Conservation (phyloP, 2,888 invertebrate species). For the Sicus ferrugineus region DNA sequence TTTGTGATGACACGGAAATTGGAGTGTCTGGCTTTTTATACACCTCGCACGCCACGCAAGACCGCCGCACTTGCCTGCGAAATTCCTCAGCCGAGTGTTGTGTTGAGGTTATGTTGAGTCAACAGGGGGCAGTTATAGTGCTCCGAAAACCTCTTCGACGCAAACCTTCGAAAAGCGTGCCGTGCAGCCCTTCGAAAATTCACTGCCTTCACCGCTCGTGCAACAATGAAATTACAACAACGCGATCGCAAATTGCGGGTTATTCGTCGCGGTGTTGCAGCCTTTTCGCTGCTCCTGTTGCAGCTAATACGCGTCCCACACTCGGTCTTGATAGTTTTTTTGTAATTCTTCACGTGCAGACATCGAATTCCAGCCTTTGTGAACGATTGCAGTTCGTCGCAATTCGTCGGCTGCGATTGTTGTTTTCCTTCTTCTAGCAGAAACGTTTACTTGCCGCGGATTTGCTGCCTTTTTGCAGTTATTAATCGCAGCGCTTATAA, state of each 20-base stretch:
- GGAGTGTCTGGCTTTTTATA: too few species aligned
- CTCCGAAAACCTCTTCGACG: background rate
- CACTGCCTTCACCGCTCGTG: constrained; percentile 36
- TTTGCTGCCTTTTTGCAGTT: background rate
- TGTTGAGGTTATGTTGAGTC: too few species aligned
- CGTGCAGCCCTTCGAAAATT: background rate
- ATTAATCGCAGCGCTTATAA: constrained; percentile 15
- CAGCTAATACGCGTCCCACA: background rate
- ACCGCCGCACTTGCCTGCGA: too few species aligned
- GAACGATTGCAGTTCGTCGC: background rate
- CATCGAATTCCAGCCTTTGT: background rate
- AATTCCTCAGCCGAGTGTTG: too few species aligned
- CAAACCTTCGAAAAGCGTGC: background rate
- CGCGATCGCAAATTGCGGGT: constrained; percentile 41
- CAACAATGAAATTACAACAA: constrained; percentile 45
- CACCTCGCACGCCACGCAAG: too few species aligned
- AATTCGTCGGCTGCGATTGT: background rate
- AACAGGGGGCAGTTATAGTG: too few species aligned
- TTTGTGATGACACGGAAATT: too few species aligned
- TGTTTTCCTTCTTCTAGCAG: background rate
- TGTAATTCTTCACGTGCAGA: background rate
- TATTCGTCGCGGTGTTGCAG: constrained; percentile 32
- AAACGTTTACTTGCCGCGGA: background rate
- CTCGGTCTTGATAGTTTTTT: background rate
- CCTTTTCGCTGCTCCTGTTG: constrained; percentile 20